Conservation (phyloP, 2,888 invertebrate genomes). For the Lithophane semibrunnea region DNA sequence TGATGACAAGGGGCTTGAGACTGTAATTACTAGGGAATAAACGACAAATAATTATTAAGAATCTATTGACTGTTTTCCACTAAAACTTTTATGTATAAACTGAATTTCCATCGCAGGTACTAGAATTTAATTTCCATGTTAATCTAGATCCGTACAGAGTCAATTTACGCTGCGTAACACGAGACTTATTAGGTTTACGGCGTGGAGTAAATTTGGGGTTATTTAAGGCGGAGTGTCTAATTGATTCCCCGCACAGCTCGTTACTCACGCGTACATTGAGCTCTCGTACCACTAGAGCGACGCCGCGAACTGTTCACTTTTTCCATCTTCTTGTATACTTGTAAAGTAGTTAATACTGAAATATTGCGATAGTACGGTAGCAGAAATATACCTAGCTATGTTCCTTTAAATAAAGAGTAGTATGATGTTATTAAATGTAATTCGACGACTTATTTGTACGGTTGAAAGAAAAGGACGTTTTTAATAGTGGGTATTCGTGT, state of each 20-base stretch:
- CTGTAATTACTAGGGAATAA: slow-evolving; percentile 80
- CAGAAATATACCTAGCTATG: slow-evolving; percentile 85
- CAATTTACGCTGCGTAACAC: slow-evolving; percentile 63
- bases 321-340: slow-evolving; percentile 83
- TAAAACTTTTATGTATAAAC: slow-evolving; percentile 70
- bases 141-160: slow-evolving; percentile 60
- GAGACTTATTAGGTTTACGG: slow-evolving; percentile 61
- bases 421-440: slow-evolving; percentile 81
- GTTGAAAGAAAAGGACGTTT: slow-evolving; percentile 61
- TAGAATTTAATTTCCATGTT: slow-evolving; percentile 65
- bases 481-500: slow-evolving; percentile 45
- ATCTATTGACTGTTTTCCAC: slow-evolving; percentile 86
- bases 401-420: slow-evolving; percentile 82
- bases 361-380: slow-evolving; percentile 82
- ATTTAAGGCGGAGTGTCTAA: slow-evolving; percentile 59
- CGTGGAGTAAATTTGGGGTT: slow-evolving; percentile 58
- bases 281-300: slow-evolving; percentile 64
- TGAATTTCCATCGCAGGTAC: slow-evolving; percentile 62
- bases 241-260: slow-evolving; percentile 50
- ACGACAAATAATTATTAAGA: slow-evolving; percentile 84
- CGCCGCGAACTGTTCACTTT: slow-evolving; percentile 76
- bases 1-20: slow-evolving; percentile 71
- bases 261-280: slow-evolving; percentile 61
- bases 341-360: slow-evolving; percentile 84
- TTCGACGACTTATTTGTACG: slow-evolving; percentile 78